Base-by-base conservation (phyloP, 2,888 invertebrate genomes). In the Ditylenchus weischeri region DNA sequence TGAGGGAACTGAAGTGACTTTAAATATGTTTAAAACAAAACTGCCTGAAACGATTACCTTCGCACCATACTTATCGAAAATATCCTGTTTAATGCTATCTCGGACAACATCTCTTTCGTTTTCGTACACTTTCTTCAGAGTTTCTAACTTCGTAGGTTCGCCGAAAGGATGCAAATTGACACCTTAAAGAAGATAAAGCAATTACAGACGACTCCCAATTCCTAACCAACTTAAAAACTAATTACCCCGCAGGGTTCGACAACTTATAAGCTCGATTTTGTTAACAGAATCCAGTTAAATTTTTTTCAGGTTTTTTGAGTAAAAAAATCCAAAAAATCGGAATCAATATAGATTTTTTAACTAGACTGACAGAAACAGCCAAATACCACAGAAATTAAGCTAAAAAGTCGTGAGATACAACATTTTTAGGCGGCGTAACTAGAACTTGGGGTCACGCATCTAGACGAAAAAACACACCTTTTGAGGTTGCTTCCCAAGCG, bases 61-160 rank as follows among this genome's bases (percentile, higher is more conserved):
- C 13, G 96, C 98, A 0, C 98, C 98, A 82, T 98, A 98, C 83
- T 90, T 90, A 76, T 92, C 91, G 51, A 96, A 86, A 66, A 98
- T 88, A 68, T 87, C 86, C 29, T 90, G 88, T 70, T 87, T 86
- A 7, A 91, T 90, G 85, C 90, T 87, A 15, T 90, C 89, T 85
- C 96, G 93, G 23, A 18, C 10, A 76, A 92, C 90, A 76, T 90
- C 90, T 50, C 91, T 90, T 83, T 92, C 92, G 84, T 93, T 91
- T 75, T 90, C 88, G 84, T 92, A 95, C 84, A 95, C 91, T 65
- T 90, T 88, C 84, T 93, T 90, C 69, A 98, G 85, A 76, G 92
- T 85, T 84, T 95, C 96, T 71, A 96, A 86, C 85, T 95, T 95
- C 15, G 98, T 99, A 10, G 98, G 98, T 84, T 98, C 98, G 4